Evolutionary conservation across 1,140 invertebrate species (phyloP), one percentile per base, ranked within the genome.

Genomic region (Colletes latitarsis): DNA sequence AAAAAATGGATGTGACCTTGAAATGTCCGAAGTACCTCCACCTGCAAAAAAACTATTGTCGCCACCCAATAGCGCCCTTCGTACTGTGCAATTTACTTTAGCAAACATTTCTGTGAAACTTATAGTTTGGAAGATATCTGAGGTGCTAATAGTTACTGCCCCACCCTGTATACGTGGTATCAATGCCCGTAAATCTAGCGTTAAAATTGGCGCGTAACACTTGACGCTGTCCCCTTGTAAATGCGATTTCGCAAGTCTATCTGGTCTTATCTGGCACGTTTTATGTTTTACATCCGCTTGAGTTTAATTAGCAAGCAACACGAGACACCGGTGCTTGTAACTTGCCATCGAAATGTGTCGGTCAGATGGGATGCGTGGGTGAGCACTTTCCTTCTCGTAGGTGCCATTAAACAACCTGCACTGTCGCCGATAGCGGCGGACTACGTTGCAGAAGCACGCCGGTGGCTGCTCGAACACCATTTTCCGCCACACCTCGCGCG

Each of bases 301-400:
- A 6, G 60, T 79, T 64, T 63, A 73, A 73, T 79, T 73, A 79
- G 15, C 60, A 30, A 14, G n/a, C 3, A 21, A 73, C 60, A 55
- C 62, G 46, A 52, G 46, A 71, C 41, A 43, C 21, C 39, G 17
- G 17, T 30, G 14, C 68, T 55, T 46, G 68, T 58, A 66, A 66
- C 49, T 55, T 71, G 60, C 52, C 43, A 66, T 82, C 30, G 75
- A 71, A 78, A 43, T 60, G 62, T 60, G 62, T 39, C 49, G 43
- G 53, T 72, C 43, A 64, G 69, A 58, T 21, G 30, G 52, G 66
- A 81, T 39, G 46, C 67, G 79, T 81, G 67, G 72, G 79, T n/a
- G 69, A 71, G 19, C 60, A 83, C 78, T 83, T 83, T 83, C 78
- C 55, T 75, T 83, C 62, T 64, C 58, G 57, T 60, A 69, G 67